A percentile compares a stretch with the other conserved stretches of the same genome.
phyloP scores from a whole-genome alignment of 2,888 invertebrate genomes.

The Hybos culiciformis region DNA sequence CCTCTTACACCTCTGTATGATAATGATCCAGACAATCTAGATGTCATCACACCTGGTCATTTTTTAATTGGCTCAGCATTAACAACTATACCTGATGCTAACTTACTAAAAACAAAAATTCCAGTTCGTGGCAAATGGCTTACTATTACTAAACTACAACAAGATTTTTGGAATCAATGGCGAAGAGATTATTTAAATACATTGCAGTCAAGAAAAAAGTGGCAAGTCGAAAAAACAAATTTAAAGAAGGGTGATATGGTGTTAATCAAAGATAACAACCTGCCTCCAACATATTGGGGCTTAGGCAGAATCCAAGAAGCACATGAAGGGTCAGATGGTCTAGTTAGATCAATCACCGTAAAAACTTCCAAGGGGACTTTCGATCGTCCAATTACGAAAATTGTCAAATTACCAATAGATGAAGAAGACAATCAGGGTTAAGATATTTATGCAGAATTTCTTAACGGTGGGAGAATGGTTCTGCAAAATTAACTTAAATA shows the following conservation, averaged over 20 bases:
- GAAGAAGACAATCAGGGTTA: no score
- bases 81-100: constrained; percentile 9
- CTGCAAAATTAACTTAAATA: no score
- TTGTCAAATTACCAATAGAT: no score
- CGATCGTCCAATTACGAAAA: no score
- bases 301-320: constrained; percentile 12
- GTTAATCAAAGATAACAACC: no score
- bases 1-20: constrained; percentile 9
- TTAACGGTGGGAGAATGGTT: no score
- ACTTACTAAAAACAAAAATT: neutral
- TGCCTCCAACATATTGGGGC: neutral
- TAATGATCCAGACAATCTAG: constrained; percentile 8
- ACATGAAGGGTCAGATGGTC: no score
- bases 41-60: constrained; percentile 6
- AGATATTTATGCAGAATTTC: no score
- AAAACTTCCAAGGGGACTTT: no score
- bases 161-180: constrained; percentile 19
- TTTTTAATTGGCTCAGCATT: constrained; percentile 4
- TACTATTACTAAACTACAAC: constrained; percentile 13
- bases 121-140: constrained; percentile 17
- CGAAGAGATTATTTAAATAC: constrained; percentile 15
- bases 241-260: constrained; percentile 10
- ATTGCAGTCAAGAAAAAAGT: constrained; percentile 18
- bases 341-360: no score
- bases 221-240: constrained; percentile 14